phyloP scores from a whole-genome alignment of 2,113 vertebrate species.

The Heliornis fulica region DNA sequence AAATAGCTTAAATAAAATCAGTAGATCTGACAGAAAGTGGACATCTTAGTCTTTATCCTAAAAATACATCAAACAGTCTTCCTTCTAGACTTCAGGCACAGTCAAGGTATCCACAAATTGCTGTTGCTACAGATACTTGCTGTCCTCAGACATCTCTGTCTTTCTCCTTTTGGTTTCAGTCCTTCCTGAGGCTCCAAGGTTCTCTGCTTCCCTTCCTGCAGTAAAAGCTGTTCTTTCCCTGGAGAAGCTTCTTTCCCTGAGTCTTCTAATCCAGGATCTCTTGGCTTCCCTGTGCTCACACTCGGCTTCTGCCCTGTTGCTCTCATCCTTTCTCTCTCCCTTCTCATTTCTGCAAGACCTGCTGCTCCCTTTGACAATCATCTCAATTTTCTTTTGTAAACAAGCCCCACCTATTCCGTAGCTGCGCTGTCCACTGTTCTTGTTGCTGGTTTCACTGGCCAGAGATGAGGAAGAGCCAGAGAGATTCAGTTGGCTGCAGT shows the following conservation, averaged over 20 bases:
- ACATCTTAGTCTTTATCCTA: neutral
- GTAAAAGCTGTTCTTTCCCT: conserved; percentile 76
- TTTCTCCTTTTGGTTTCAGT: conserved; percentile 61
- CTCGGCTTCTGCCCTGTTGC: conserved; percentile 60
- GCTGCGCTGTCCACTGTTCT: conserved; percentile 82
- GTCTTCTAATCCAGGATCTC: conserved; percentile 74
- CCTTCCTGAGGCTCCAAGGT: conserved; percentile 48
- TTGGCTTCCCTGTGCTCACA: conserved; percentile 68
- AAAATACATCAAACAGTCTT: conserved; percentile 71
- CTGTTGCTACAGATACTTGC: conserved; percentile 63
- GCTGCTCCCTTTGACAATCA: conserved; percentile 78
- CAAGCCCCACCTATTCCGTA: conserved; percentile 94
- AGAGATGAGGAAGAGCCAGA: conserved; percentile 87
- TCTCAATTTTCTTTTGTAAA: conserved; percentile 86
- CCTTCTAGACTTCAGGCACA: conserved; percentile 72
- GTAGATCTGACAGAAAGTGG: neutral
- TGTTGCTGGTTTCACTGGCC: conserved; percentile 85
- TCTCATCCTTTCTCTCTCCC: conserved; percentile 61
- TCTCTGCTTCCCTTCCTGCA: conserved; percentile 59
- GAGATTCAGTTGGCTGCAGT: conserved; percentile 82
- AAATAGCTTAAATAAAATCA: conserved; percentile 18
- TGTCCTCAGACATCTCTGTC: conserved; percentile 69
- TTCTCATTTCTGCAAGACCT: conserved; percentile 53
- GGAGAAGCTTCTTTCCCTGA: conserved; percentile 84
- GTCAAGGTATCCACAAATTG: conserved; percentile 66